Evolutionary conservation across 2,113 vertebrate species (phyloP), one percentile per base, ranked within the genome.

Genomic region (Thalassarche chlororhynchos): DNA sequence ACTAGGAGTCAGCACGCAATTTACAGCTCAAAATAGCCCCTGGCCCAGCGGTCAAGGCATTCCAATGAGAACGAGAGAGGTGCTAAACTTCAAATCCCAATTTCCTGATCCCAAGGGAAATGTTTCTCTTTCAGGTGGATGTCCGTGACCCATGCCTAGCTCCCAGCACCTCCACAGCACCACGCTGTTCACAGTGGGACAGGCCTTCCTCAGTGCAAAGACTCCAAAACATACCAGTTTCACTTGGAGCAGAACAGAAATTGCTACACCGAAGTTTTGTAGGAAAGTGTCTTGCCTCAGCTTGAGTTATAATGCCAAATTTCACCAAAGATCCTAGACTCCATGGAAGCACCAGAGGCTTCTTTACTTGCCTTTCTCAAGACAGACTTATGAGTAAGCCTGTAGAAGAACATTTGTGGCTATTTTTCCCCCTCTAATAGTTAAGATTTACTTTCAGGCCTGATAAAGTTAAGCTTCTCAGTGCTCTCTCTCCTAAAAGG

Each of bases 191-290:
- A 2, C 4, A 1, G 28, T 12, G 29, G 17, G 47, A 72, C 38
- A 52, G 49, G 34, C 9, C 40, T 40, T 57, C 36, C n/a, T 24
- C 21, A 1, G 66, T 1, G 17, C 31, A 76, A 62, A 78, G 32
- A 31, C 52, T 65, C 49, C 62, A 76, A 83, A 78, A 51, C n/a
- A 58, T 2, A 46, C 2, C 3, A 1, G 42, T 42, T 84, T 60
- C 47, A 44, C 28, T 34, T 6, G 2, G 2, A 83, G 29, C 52
- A 72, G 66, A 64, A 78, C 6, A 64, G 29, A 76, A 82, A 85
- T 4, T 40, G 46, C 58, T 65, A 38, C 0, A 0, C 0, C 24
- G 5, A 71, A 66, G 21, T 57, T 90, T 26, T 47, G 8, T 4
- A 76, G 57, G 20, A 58, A 89, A 54, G 17, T 6, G 16, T 20